Conservation (phyloP, 2,888 invertebrate genomes). For the Acanthosepion esculentum region DNA sequence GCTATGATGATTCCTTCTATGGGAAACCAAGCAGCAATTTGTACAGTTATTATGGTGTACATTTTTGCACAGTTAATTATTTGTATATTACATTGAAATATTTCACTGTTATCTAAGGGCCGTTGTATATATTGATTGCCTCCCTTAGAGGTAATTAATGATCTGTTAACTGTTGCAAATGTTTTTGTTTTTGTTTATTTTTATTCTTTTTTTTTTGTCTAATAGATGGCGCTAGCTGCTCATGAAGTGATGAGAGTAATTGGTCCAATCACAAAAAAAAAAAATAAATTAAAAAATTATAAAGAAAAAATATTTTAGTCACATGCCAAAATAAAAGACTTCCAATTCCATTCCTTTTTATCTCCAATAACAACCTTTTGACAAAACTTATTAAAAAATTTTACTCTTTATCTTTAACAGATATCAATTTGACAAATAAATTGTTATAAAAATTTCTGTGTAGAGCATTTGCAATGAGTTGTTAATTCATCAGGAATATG, state of each 20-base stretch:
- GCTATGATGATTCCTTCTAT: slow-evolving; percentile 39
- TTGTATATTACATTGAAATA: slow-evolving; percentile 45
- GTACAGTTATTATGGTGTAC: slow-evolving; percentile 44
- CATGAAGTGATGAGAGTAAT: slow-evolving; percentile 47
- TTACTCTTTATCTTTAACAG: not conserved
- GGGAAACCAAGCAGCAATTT: slow-evolving; percentile 38
- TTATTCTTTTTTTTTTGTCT: not conserved
- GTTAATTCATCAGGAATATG: not conserved
- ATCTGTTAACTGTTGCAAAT: slow-evolving; percentile 45
- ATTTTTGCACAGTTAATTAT: slow-evolving; percentile 44
- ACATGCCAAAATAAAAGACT: slow-evolving; percentile 42
- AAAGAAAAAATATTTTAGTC: slow-evolving; percentile 37
- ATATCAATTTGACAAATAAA: not conserved
- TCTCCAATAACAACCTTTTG: not conserved
- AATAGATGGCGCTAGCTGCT: slow-evolving; percentile 46
- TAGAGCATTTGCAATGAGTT: not conserved
- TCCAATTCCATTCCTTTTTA: not conserved
- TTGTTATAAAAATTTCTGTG: not conserved
- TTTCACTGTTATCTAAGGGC: slow-evolving; percentile 43
- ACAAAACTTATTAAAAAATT: not conserved
- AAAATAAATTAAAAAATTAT: not conserved
- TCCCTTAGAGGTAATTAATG: slow-evolving; percentile 44
- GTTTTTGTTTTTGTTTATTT: slow-evolving; percentile 38
- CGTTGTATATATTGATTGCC: slow-evolving; percentile 43
- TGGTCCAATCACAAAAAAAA: not conserved